These are phyloP conservation scores for Halcyon chelicuti DNA, from an alignment of 2,797 vertebrate species.

Conservation along the genomic window DNA sequence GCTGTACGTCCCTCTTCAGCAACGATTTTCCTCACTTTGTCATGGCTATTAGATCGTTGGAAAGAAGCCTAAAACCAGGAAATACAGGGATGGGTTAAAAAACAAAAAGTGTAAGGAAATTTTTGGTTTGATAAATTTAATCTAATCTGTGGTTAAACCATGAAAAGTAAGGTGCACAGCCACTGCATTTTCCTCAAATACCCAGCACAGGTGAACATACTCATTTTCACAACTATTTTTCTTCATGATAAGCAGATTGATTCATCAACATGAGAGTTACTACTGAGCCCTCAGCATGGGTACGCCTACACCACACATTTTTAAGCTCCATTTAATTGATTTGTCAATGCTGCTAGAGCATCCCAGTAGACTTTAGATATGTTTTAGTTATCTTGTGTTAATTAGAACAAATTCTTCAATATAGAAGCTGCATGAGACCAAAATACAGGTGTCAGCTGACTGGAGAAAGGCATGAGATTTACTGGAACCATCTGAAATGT, in stretches of 20 bases:
- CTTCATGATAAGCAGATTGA: background rate
- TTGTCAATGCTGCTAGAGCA: background rate
- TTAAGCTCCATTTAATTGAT: background rate
- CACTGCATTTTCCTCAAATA: background rate
- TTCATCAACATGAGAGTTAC: background rate
- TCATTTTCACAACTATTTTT: background rate
- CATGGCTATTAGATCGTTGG: slow-evolving; percentile 96
- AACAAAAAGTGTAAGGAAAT: background rate
- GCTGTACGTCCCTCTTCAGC: slow-evolving; percentile 97
- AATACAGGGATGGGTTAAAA: background rate
- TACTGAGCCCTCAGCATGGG: background rate
- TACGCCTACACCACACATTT: background rate
- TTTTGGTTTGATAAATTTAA: background rate
- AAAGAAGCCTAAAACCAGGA: slow-evolving; percentile 87
- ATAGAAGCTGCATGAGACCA: background rate
- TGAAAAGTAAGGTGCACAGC: accelerated
- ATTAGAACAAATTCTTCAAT: background rate
- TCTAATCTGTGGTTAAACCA: background rate
- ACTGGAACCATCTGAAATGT: background rate
- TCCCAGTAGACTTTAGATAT: background rate
- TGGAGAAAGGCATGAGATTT: background rate
- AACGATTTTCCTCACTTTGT: slow-evolving; percentile 97
- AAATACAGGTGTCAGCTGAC: background rate
- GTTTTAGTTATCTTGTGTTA: background rate
- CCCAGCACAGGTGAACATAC: background rate